These are phyloP conservation scores for Lycaon pictus DNA, from an alignment of 2,113 vertebrate species.

Conservation along the genomic window DNA sequence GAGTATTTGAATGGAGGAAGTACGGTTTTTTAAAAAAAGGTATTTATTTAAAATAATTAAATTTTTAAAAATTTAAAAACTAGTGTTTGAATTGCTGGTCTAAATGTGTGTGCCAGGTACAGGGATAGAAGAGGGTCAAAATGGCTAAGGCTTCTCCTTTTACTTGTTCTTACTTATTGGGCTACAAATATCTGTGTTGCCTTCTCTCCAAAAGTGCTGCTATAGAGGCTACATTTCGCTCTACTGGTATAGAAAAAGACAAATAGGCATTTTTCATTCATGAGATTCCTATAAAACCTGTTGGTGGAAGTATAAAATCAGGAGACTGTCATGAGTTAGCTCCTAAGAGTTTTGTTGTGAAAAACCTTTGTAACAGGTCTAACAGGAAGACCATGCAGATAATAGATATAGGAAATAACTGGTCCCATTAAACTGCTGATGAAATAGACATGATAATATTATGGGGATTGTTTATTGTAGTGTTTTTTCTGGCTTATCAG, in stretches of 20 bases:
- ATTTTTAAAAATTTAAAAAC: not conserved
- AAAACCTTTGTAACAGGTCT: slow-evolving; percentile 21
- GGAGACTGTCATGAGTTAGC: not conserved
- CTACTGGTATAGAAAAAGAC: not conserved
- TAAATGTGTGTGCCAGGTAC: slow-evolving; percentile 25
- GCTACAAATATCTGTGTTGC: slow-evolving; percentile 20
- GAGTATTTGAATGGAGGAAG: not conserved
- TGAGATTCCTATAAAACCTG: not conserved
- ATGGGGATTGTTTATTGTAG: not conserved
- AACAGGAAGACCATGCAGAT: slow-evolving; percentile 6
- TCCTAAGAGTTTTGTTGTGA: slow-evolving; percentile 17
- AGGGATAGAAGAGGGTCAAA: not conserved
- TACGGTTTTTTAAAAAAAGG: not conserved
- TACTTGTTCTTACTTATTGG: not conserved
- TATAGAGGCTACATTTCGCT: not conserved
- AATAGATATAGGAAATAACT: not conserved
- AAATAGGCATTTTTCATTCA: slow-evolving; percentile 38
- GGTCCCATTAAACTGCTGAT: slow-evolving; percentile 12
- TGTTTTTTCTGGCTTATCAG: not conserved
- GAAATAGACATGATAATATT: not conserved
- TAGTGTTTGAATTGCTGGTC: not conserved
- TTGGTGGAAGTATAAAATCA: slow-evolving; percentile 36
- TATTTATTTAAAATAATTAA: slow-evolving; percentile 6
- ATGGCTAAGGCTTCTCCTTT: not conserved
- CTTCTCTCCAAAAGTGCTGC: not conserved